Evolutionary conservation across 2,888 invertebrate genomes (phyloP).

Genomic region (Dysmachus trigonus): DNA sequence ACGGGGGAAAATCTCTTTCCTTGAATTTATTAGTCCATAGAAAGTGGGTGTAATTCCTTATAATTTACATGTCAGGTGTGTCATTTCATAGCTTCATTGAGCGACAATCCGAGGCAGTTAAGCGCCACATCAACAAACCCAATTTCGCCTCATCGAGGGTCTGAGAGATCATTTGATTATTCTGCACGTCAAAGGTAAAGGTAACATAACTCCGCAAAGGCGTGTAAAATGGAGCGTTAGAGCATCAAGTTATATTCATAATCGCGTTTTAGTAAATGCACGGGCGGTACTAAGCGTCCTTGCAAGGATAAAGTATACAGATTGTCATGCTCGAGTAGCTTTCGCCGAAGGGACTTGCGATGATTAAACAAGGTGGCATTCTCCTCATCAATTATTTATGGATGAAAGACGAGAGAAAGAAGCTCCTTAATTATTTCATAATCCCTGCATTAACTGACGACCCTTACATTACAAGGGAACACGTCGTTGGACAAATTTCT

Average conservation of each 20-base stretch:
- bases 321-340: background rate
- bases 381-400: too few species aligned
- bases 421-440: background rate
- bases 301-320: background rate
- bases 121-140: slow-evolving; percentile 9
- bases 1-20: background rate
- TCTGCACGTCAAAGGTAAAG: background rate
- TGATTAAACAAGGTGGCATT: too few species aligned
- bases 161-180: background rate
- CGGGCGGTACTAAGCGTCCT: background rate
- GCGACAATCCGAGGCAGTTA: background rate
- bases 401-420: background rate
- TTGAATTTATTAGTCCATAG: background rate
- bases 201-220: background rate
- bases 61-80: slow-evolving; percentile 9
- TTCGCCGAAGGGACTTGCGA: too few species aligned
- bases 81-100: background rate
- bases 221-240: background rate
- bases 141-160: background rate
- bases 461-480: background rate
- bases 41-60: background rate
- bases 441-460: background rate
- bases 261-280: background rate
- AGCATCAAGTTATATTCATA: background rate
- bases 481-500: background rate